Conservation (phyloP, 2,113 vertebrate genomes). For the Xyliphius kryptos region DNA sequence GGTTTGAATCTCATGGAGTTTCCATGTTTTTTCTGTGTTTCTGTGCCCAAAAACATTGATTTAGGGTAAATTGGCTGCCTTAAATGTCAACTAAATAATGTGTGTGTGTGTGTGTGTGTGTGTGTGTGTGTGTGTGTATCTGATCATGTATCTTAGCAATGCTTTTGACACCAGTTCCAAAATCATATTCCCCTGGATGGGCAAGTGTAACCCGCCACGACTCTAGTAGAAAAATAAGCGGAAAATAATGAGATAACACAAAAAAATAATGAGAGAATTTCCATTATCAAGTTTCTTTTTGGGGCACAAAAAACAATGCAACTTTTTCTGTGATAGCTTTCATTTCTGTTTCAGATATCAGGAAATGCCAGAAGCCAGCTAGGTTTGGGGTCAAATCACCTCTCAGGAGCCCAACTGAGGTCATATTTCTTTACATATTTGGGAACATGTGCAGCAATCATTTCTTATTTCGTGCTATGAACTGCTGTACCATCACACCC, state of each 20-base stretch:
- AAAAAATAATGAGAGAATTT: slow-evolving; percentile 16
- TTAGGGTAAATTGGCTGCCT: no score
- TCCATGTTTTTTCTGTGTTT: no score
- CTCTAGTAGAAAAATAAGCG: background rate
- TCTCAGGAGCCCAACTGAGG: slow-evolving; percentile 12
- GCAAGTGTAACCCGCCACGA: no score
- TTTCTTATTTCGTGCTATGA: slow-evolving; percentile 7
- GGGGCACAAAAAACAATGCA: no score
- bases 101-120: no score
- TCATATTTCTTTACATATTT: slow-evolving; percentile 24
- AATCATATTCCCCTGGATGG: no score
- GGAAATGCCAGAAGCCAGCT: background rate
- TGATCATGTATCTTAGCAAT: no score
- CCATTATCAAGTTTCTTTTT: background rate
- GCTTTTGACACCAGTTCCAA: no score
- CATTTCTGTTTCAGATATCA: background rate
- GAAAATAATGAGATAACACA: slow-evolving; percentile 20
- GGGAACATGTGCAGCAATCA: slow-evolving; percentile 33
- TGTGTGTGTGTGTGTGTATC: no score
- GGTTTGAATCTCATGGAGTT: no score
- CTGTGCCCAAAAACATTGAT: no score
- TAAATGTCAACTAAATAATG: no score
- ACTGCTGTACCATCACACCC: slow-evolving; percentile 3
- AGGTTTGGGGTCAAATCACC: slow-evolving; percentile 12
- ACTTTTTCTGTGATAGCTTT: background rate